Base-by-base conservation (phyloP, 2,888 invertebrate genomes). In the Pterostichus niger region DNA sequence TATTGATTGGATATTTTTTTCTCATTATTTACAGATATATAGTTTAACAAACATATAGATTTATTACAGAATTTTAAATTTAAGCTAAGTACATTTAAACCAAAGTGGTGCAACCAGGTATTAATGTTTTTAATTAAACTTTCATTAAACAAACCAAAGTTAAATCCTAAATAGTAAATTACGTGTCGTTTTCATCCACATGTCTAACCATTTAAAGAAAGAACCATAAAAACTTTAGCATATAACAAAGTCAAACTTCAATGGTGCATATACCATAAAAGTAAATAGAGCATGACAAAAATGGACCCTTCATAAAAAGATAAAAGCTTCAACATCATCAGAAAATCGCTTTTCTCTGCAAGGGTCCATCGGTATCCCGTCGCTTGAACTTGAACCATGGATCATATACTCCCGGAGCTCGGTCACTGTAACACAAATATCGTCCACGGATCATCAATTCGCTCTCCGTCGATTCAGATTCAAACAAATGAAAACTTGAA, bases 201-300 rank as follows among this genome's bases (percentile, higher is more conserved):
- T 24, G 24, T 3, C 24, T 24, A 24, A 24, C 24, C 24, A 24
- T 24, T 24, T 9, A 17, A 59, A 24, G 35, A 77, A 15, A 54
- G 24, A 33, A 56, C 33, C 59, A 59, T 77, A 31, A 77, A 78
- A 78, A 35, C 40, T 59, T 59, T 9, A 46, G n/a, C 17, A 49
- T 68, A 40, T 11, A 46, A 33, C 40, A 79, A 79, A 79, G 64
- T 46, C 76, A 77, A 52, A 52, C 52, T 46, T 52, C 80, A 80
- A 80, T 80, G 80, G 68, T 6, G 52, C 68, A 35, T 80, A 33
- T 52, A 33, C 49, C 13, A 80, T 80, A 80, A 80, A 80, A 80
- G 13, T 68, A 80, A 68, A 80, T 80, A 68, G 80, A 80, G 80
- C 79, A 64, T 7, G 33, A 79, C 64, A 44, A 56, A 59, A 78